Conservation (phyloP, 1,140 invertebrate species). For the Ruditapes philippinarum region DNA sequence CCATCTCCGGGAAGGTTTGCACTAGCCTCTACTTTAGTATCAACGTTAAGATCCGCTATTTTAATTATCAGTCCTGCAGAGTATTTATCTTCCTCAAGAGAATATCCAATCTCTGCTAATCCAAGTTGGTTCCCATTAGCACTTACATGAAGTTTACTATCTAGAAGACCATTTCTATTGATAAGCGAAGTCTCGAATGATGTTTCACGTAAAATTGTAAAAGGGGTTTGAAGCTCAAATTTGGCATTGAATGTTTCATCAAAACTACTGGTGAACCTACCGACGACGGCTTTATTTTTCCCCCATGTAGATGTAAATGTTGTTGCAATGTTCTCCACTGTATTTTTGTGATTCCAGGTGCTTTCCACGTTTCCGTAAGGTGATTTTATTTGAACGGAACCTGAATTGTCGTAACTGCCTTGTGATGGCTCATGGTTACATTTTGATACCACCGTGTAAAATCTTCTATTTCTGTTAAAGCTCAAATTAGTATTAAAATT, state of each 20-base stretch:
- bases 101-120: background rate
- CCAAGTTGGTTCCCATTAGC: background rate
- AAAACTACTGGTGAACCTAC: slow-evolving; percentile 37
- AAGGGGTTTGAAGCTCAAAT: slow-evolving; percentile 47
- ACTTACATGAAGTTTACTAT: background rate
- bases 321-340: background rate
- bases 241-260: slow-evolving; percentile 8
- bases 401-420: slow-evolving; percentile 54
- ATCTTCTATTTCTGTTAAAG: slow-evolving; percentile 59
- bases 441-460: slow-evolving; percentile 62
- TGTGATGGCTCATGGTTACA: slow-evolving; percentile 55
- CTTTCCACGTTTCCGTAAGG: slow-evolving; percentile 24
- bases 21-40: background rate
- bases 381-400: slow-evolving; percentile 42
- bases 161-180: background rate
- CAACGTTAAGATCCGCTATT: background rate
- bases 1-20: background rate
- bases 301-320: slow-evolving; percentile 21
- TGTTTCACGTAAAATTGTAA: background rate
- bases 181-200: background rate
- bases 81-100: background rate
- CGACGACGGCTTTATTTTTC: slow-evolving; percentile 7
- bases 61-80: background rate
- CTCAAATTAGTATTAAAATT: slow-evolving; percentile 62
- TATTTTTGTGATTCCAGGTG: slow-evolving; percentile 62